Evolutionary conservation across 2,113 vertebrate species (phyloP).

Genomic region (Triplophysa tibetana): DNA sequence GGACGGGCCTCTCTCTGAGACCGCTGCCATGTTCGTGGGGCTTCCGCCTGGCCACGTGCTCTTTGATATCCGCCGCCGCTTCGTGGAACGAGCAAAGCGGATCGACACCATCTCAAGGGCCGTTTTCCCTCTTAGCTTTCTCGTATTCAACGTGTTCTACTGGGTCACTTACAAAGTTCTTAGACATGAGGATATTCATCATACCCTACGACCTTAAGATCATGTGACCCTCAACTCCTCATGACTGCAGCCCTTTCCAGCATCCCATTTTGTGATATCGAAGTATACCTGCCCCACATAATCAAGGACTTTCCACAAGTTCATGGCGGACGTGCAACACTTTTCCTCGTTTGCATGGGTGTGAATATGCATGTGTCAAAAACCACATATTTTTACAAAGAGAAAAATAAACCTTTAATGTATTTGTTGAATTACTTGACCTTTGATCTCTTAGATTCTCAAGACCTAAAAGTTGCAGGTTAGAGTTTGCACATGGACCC

Average conservation of each 20-base stretch:
- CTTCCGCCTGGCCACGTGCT: conserved; percentile 69
- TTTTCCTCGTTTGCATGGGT: neutral
- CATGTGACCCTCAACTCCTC: neutral
- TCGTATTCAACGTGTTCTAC: conserved; percentile 93
- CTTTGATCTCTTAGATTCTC: neutral
- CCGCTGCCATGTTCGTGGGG: conserved; percentile 72
- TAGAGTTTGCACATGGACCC: neutral
- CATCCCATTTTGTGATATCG: neutral
- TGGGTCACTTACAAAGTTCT: conserved; percentile 94
- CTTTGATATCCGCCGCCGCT: conserved; percentile 78
- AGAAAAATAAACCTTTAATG: neutral
- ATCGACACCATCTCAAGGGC: conserved; percentile 91
- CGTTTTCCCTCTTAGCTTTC: conserved; percentile 90
- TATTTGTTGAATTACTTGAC: neutral
- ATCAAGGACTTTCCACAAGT: neutral
- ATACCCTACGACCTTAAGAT: conserved; percentile 57
- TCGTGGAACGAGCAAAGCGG: conserved; percentile 84
- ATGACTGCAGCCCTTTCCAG: neutral
- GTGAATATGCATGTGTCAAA: conserved; percentile 8
- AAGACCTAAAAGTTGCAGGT: neutral
- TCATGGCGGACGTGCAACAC: neutral
- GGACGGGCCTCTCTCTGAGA: conserved; percentile 73
- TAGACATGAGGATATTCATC: conserved; percentile 80
- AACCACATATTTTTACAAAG: neutral
- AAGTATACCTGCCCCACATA: neutral